Base-by-base conservation (phyloP, 2,113 vertebrate species). In the Dendropsophus ebraccatus region DNA sequence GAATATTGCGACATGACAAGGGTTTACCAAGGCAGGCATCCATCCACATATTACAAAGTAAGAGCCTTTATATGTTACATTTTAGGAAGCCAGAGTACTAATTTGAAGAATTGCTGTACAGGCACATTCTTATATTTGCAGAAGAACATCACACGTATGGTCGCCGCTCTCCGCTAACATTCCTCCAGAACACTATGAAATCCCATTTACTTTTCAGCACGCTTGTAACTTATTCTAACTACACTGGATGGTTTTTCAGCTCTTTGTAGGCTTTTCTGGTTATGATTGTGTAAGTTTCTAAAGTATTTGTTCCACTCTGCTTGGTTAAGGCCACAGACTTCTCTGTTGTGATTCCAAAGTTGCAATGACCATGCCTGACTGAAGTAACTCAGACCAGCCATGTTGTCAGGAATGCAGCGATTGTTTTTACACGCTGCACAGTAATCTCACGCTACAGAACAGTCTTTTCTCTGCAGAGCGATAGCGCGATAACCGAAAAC, bases 301-400 rank as follows among this genome's bases (percentile, higher is more conserved):
- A 45, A 80, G 77, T 81, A 81, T 81, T 81, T 81, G 78, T 81
- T 81, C 56, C 78, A 81, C 56, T 62, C 78, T 28, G 78, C 56
- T 80, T 65, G 78, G 35, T 47, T 81, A 28, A 60, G 37, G 62
- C 78, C 56, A 65, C 56, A 81, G 41, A 81, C 58, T 60, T 28
- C 56, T 81, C 78, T 74, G 73, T 76, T 84, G 70, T 75, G 13
- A 76, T 76, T 84, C 83, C 54, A 76, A 76, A 41, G 32, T 25
- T 83, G 69, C 67, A 58, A 7, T 58, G 50, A 50, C 37, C 80
- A 69, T 67, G 80, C 62, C 80, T 19, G 62, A 23, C 60, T 49
- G 41, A 25, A 30, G 60, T 50, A 82, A 82, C 60, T 82, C 25
- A 7, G 25, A 67, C 7, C 79, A 47, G 72, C 54, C 72, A 65